phyloP scores from a whole-genome alignment of 1,140 invertebrate species.

The Drosophila bocqueti region DNA sequence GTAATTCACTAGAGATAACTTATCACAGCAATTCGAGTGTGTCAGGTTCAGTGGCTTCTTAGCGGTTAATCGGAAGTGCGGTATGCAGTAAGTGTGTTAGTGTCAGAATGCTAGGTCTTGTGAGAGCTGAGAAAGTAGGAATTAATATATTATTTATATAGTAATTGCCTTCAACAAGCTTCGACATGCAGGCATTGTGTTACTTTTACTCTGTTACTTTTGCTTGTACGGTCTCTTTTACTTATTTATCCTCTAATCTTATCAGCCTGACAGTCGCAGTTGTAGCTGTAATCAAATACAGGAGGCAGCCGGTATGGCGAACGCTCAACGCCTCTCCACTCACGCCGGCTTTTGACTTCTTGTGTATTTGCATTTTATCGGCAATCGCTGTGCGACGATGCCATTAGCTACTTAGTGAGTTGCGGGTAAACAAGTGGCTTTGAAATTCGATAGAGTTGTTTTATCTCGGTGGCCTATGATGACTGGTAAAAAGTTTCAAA shows the following conservation, averaged over 20 bases:
- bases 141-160: not conserved
- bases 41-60: conserved; percentile 25
- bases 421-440: conserved; percentile 63
- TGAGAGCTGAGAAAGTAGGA: not conserved
- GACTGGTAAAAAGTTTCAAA: conserved; percentile 2
- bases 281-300: conserved; percentile 73
- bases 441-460: conserved; percentile 79
- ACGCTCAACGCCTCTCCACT: conserved; percentile 17
- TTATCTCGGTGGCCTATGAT: conserved; percentile 41
- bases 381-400: conserved; percentile 36
- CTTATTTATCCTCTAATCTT: conserved; percentile 39
- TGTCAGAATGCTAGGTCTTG: not conserved
- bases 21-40: conserved; percentile 35
- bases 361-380: conserved; percentile 62
- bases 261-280: conserved; percentile 54
- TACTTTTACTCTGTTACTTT: not conserved
- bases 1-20: conserved; percentile 67
- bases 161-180: not conserved
- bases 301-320: conserved; percentile 12
- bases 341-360: conserved; percentile 14
- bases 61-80: conserved; percentile 8
- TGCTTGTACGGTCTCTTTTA: conserved; percentile 13
- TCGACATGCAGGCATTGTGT: not conserved
- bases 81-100: not conserved
- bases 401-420: conserved; percentile 64